A percentile compares a stretch with the other conserved stretches of the same genome.
These are phyloP conservation scores for Gila orcuttii DNA, from an alignment of 2,113 vertebrate genomes.

Conservation along the genomic window DNA sequence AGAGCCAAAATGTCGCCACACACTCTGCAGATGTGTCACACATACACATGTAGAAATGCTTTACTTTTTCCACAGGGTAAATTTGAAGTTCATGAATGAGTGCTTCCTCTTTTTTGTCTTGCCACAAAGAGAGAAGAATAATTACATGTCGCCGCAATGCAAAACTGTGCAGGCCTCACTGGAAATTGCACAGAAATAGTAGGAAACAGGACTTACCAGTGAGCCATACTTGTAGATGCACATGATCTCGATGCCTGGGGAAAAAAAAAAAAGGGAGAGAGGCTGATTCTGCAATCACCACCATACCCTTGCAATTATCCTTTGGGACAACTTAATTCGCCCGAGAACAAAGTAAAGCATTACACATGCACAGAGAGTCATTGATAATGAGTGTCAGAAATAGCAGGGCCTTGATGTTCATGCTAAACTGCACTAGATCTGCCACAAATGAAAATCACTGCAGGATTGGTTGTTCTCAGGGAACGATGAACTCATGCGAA, in stretches of 20 bases:
- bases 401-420: slow-evolving; percentile 20
- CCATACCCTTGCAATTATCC: slow-evolving; percentile 73
- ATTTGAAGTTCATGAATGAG: slow-evolving; percentile 56
- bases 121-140: slow-evolving; percentile 59
- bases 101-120: slow-evolving; percentile 39
- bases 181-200: slow-evolving; percentile 62
- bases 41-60: slow-evolving; percentile 38
- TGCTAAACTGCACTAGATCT: neutral
- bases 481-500: neutral
- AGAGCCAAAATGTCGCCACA: neutral
- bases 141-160: slow-evolving; percentile 61
- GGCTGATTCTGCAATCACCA: slow-evolving; percentile 69
- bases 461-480: neutral
- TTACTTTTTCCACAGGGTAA: slow-evolving; percentile 44
- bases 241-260: slow-evolving; percentile 96
- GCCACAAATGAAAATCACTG: slow-evolving; percentile 5
- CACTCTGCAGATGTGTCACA: slow-evolving; percentile 33
- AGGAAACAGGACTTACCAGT: slow-evolving; percentile 81
- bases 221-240: slow-evolving; percentile 98
- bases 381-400: slow-evolving; percentile 28
- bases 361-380: slow-evolving; percentile 62
- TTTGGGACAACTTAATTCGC: slow-evolving; percentile 62
- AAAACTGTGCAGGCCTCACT: slow-evolving; percentile 60
- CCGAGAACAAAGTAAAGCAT: slow-evolving; percentile 68
- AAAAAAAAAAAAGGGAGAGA: slow-evolving; percentile 61